phyloP scores from a whole-genome alignment of 2,797 vertebrate genomes.

The Halcyon leucocephala region DNA sequence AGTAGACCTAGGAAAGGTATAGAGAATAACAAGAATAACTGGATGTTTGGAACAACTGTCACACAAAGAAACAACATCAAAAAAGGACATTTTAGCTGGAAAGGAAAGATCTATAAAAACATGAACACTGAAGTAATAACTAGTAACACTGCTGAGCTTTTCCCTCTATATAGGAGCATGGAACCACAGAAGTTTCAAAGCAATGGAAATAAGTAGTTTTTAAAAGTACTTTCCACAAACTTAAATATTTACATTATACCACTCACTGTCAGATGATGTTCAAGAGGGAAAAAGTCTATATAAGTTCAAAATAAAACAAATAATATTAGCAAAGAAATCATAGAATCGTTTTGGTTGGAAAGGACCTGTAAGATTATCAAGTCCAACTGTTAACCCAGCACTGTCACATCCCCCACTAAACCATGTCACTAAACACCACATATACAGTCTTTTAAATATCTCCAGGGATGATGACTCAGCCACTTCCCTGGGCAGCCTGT shows the following conservation, averaged over 20 bases:
- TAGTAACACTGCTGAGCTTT: neutral
- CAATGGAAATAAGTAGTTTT: neutral
- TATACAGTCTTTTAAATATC: neutral
- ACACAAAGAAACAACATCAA: neutral
- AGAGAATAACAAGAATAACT: neutral
- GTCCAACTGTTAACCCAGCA: neutral
- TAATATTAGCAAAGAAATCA: neutral
- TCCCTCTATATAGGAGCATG: neutral
- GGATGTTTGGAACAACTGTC: neutral
- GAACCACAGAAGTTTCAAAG: neutral
- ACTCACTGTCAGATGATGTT: neutral
- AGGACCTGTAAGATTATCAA: neutral
- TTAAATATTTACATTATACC: neutral
- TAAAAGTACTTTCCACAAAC: neutral
- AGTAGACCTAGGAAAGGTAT: neutral
- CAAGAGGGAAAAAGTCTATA: neutral
- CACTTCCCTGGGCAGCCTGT: neutral
- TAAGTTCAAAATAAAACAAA: neutral
- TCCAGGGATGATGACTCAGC: neutral
- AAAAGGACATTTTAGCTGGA: neutral
- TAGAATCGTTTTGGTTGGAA: neutral
- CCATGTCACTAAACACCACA: neutral
- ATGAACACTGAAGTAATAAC: neutral
- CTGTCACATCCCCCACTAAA: neutral
- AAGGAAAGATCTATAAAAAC: neutral